Evolutionary conservation across 2,113 vertebrate species (phyloP).

Genomic region (Dendropsophus ebraccatus): DNA sequence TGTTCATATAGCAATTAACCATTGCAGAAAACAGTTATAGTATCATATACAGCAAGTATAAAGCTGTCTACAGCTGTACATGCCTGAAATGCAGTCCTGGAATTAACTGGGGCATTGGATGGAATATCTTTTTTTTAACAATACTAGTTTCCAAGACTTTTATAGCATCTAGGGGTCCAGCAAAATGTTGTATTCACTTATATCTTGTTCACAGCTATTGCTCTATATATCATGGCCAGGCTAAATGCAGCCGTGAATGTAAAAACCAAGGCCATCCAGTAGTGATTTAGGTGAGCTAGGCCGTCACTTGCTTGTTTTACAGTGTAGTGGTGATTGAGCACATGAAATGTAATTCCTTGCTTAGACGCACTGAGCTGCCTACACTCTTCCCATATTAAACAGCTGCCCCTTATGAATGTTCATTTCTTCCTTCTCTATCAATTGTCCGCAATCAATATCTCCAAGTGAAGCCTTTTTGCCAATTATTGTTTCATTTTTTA

Average conservation of each 20-base stretch:
- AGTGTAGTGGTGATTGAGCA: slow-evolving; percentile 44
- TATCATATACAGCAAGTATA: no score
- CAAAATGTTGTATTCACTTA: neutral
- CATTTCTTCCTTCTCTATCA: neutral
- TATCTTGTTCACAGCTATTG: slow-evolving; percentile 1
- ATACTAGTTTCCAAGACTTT: neutral
- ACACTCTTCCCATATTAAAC: slow-evolving; percentile 36
- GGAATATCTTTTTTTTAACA: neutral
- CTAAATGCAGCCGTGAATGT: slow-evolving; percentile 23
- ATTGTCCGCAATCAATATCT: neutral
- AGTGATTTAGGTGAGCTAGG: slow-evolving; percentile 35
- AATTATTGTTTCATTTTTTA: neutral
- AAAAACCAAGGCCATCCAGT: slow-evolving; percentile 13
- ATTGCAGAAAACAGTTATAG: no score
- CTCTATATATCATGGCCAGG: slow-evolving; percentile 1
- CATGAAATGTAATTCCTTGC: slow-evolving; percentile 42
- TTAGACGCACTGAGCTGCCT: slow-evolving; percentile 27
- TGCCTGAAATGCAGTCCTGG: no score
- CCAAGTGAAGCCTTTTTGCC: neutral
- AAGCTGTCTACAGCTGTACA: no score
- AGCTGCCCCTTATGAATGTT: neutral
- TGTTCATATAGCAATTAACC: no score
- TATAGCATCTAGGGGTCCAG: neutral
- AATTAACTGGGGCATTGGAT: neutral
- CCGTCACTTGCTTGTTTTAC: slow-evolving; percentile 51